Evolutionary conservation across 2,888 invertebrate species (phyloP).

Genomic region (Temnothorax unifasciatus): DNA sequence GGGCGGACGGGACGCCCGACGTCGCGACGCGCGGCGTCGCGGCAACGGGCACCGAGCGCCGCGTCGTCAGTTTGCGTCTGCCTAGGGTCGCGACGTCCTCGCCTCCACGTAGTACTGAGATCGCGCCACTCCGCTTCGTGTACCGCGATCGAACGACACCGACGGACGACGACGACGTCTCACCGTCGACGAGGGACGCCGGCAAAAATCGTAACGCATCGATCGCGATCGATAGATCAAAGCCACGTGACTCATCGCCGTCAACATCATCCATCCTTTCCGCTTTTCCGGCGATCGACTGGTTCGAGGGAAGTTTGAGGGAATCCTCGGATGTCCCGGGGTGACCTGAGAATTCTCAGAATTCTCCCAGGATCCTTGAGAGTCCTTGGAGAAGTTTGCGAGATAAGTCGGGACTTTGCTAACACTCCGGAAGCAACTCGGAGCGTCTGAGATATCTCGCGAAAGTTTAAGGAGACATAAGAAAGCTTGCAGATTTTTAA

Average conservation of each 20-base stretch:
- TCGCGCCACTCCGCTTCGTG: constrained; percentile 49
- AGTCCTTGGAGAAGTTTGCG: constrained; percentile 26
- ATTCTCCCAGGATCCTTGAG: constrained; percentile 34
- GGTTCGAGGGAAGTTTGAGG: constrained; percentile 18
- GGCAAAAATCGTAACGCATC: not conserved
- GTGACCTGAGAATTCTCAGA: constrained; percentile 28
- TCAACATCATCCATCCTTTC: not conserved
- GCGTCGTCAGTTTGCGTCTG: constrained; percentile 79
- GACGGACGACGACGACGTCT: constrained; percentile 2
- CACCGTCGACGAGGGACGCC: not conserved
- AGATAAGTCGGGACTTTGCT: constrained; percentile 37
- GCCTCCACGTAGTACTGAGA: constrained; percentile 43
- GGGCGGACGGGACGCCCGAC: constrained; percentile 57
- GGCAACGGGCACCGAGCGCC: constrained; percentile 69
- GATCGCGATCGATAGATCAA: constrained; percentile 15
- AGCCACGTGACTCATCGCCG: not conserved
- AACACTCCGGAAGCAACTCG: constrained; percentile 14
- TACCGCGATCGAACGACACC: constrained; percentile 28
- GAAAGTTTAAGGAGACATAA: constrained; percentile 27
- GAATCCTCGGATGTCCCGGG: constrained; percentile 15
- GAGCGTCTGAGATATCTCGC: constrained; percentile 38
- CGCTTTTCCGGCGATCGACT: not conserved
- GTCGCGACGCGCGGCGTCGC: constrained; percentile 73
- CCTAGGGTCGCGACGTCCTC: constrained; percentile 79
- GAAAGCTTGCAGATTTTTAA: constrained; percentile 32